A percentile compares a stretch with the other conserved stretches of the same genome.
Evolutionary conservation across 2,888 invertebrate species (phyloP).

Genomic region (Monochamus alternatus): DNA sequence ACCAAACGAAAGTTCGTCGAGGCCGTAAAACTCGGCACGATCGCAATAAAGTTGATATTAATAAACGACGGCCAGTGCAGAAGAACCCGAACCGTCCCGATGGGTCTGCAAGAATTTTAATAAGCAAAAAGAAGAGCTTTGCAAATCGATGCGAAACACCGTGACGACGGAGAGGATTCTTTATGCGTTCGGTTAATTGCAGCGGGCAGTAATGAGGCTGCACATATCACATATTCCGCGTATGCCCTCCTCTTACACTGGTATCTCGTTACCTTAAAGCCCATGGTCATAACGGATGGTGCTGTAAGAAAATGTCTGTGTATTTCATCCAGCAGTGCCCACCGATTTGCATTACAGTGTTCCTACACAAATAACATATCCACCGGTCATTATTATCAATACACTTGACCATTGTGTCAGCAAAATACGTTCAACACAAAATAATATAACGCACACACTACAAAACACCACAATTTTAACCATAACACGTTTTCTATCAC

Average conservation of each 20-base stretch:
- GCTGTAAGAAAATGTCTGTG: too few relatives aligned
- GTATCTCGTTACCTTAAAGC: too few relatives aligned
- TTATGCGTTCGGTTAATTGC: constrained; percentile 24
- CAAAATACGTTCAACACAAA: too few relatives aligned
- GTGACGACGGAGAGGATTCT: constrained; percentile 9
- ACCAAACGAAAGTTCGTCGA: background rate
- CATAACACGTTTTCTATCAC: too few relatives aligned
- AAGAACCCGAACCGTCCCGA: constrained; percentile 27
- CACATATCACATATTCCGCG: constrained; percentile 1
- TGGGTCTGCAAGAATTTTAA: constrained; percentile 34
- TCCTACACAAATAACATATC: too few relatives aligned
- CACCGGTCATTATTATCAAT: too few relatives aligned
- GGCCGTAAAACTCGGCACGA: constrained; percentile 9
- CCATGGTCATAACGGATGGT: too few relatives aligned
- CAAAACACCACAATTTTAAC: too few relatives aligned
- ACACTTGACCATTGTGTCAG: too few relatives aligned
- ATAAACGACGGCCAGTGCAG: constrained; percentile 22
- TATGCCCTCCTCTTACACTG: background rate
- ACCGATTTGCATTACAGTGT: too few relatives aligned
- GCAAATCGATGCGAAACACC: constrained; percentile 10
- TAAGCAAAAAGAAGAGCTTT: constrained; percentile 23
- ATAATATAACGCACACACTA: too few relatives aligned
- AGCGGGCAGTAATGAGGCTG: constrained; percentile 19
- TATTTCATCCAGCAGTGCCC: too few relatives aligned
- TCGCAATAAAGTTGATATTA: constrained; percentile 29